Evolutionary conservation across 2,797 vertebrate species (phyloP).

Genomic region (Sebastiscus albofasciatus): DNA sequence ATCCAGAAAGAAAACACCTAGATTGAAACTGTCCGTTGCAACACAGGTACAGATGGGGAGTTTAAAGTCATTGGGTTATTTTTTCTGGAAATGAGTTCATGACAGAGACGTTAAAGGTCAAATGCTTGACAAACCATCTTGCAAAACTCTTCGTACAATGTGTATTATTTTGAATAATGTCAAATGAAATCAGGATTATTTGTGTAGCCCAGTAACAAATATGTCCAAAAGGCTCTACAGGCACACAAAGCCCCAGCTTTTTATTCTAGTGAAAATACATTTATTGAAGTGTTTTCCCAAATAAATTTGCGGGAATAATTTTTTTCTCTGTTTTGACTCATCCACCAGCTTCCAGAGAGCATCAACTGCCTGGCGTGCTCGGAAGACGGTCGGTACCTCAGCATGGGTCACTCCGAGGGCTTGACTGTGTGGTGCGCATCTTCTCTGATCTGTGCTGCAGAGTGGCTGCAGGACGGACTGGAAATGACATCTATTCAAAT

Average conservation of each 20-base stretch:
- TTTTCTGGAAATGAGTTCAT: not conserved
- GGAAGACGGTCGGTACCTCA: slow-evolving; percentile 81
- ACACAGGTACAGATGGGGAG: slow-evolving; percentile 44
- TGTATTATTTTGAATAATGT: not conserved
- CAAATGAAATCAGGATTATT: not conserved
- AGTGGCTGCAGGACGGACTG: slow-evolving; percentile 79
- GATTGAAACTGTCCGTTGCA: slow-evolving; percentile 49
- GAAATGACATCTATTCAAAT: slow-evolving; percentile 85
- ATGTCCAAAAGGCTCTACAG: not conserved
- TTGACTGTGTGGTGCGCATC: slow-evolving; percentile 81
- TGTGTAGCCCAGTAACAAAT: not conserved
- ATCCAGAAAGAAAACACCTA: slow-evolving; percentile 30
- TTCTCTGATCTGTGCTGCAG: slow-evolving; percentile 51
- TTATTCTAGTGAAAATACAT: not conserved
- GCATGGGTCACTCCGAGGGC: slow-evolving; percentile 83
- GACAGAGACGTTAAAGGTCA: not conserved
- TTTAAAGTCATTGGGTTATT: not conserved
- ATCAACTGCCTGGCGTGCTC: slow-evolving; percentile 83
- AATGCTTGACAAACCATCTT: not conserved
- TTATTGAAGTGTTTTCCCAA: not conserved
- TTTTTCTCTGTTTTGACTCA: not conserved
- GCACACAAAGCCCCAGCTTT: not conserved
- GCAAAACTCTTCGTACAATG: not conserved
- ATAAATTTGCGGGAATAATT: not conserved
- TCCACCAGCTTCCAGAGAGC: slow-evolving; percentile 78